Conservation (phyloP, 2,888 invertebrate genomes). For the Acanthopleura granulata region DNA sequence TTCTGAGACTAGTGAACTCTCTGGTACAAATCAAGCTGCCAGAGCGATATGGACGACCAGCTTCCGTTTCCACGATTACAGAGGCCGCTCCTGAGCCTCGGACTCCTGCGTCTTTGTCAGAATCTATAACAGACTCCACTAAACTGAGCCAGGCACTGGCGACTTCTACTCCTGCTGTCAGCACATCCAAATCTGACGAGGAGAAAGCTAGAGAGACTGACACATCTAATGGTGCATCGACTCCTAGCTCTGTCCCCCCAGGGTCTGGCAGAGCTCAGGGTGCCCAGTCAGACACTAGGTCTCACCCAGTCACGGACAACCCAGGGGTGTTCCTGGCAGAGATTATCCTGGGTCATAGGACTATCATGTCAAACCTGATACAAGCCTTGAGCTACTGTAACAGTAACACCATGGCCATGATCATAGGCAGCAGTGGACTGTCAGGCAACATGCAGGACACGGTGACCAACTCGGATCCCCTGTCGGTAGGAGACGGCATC, state of each 20-base stretch:
- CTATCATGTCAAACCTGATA: conserved; percentile 87
- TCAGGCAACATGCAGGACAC: conserved; percentile 54
- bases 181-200: conserved; percentile 53
- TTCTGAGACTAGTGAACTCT: conserved; percentile 62
- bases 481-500: conserved; percentile 88
- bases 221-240: conserved; percentile 27
- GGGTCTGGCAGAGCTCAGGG: not conserved
- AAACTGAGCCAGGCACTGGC: conserved; percentile 53
- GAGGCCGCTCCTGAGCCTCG: conserved; percentile 26
- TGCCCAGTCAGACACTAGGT: not conserved
- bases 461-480: conserved; percentile 71
- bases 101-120: conserved; percentile 31
- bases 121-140: conserved; percentile 53
- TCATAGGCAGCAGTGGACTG: conserved; percentile 72
- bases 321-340: conserved; percentile 51
- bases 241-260: not conserved
- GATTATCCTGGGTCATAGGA: conserved; percentile 68
- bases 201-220: conserved; percentile 78
- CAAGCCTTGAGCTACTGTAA: conserved; percentile 84
- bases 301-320: not conserved
- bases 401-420: conserved; percentile 79
- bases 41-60: conserved; percentile 20
- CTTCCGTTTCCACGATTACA: conserved; percentile 14
- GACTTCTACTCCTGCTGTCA: conserved; percentile 41
- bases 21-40: conserved; percentile 54